Conservation (phyloP, 2,888 invertebrate genomes). For the Tineola bisselliella region DNA sequence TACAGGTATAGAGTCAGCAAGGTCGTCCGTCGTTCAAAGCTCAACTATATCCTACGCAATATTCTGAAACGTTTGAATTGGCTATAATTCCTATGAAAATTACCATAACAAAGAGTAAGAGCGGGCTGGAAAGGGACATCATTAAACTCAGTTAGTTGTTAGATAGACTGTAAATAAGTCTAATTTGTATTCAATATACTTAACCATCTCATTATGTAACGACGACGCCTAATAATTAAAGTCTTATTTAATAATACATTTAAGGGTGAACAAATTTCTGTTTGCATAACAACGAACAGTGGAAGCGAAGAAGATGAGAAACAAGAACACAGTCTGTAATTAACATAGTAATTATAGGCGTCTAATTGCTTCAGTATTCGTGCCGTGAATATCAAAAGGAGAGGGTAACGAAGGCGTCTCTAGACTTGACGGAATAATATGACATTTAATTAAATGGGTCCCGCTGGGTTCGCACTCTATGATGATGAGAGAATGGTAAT, state of each 20-base stretch:
- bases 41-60: not conserved
- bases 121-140: not conserved
- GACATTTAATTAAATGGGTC: slow-evolving; percentile 44
- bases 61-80: not conserved
- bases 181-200: slow-evolving; percentile 9
- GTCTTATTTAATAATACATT: slow-evolving; percentile 10
- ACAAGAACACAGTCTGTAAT: slow-evolving; percentile 58
- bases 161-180: not conserved
- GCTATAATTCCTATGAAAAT: not conserved
- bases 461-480: not conserved
- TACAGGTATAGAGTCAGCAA: not conserved
- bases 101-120: not conserved
- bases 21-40: not conserved
- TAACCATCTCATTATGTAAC: slow-evolving; percentile 8
- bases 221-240: slow-evolving; percentile 9
- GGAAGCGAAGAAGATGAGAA: slow-evolving; percentile 45
- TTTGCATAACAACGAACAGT: slow-evolving; percentile 52
- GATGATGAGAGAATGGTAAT: not conserved
- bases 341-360: slow-evolving; percentile 64
- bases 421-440: slow-evolving; percentile 35
- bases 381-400: slow-evolving; percentile 56
- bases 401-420: slow-evolving; percentile 31
- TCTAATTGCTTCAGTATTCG: slow-evolving; percentile 60
- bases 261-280: slow-evolving; percentile 39
- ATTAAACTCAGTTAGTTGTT: not conserved